These are phyloP conservation scores for Micromys minutus DNA, from an alignment of 2,113 vertebrate genomes.

Conservation along the genomic window DNA sequence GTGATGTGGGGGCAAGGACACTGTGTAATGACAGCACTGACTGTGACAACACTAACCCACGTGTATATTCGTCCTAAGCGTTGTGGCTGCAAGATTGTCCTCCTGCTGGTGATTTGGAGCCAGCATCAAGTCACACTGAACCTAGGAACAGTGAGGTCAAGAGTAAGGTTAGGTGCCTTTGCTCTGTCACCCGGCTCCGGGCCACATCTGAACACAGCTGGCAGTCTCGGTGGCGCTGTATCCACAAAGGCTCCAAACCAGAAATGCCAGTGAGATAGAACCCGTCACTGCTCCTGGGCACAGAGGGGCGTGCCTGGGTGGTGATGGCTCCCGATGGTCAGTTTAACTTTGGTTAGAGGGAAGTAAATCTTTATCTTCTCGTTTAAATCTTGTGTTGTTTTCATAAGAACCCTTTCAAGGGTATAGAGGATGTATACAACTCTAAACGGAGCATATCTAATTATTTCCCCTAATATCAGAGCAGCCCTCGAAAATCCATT, in stretches of 20 bases:
- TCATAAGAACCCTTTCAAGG: background rate
- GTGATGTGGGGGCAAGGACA: background rate
- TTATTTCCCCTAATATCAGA: background rate
- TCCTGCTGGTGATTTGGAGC: background rate
- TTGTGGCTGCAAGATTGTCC: background rate
- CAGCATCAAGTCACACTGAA: background rate
- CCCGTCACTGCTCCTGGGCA: background rate
- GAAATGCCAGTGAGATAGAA: background rate
- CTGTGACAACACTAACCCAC: background rate
- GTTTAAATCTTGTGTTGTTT: background rate
- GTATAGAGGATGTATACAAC: background rate
- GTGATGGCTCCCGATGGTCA: background rate
- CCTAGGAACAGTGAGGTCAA: slow-evolving; percentile 1
- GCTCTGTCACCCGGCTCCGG: background rate
- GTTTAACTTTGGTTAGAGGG: background rate
- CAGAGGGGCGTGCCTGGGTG: too few relatives aligned
- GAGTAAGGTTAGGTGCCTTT: background rate
- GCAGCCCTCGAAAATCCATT: background rate
- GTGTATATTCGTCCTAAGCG: background rate
- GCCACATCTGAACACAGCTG: background rate
- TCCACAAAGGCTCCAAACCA: background rate
- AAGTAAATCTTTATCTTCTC: background rate
- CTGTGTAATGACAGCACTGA: background rate
- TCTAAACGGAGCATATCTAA: background rate
- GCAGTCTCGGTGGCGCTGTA: background rate